A percentile compares a stretch with the other conserved stretches of the same genome.
Conservation (phyloP, 2,113 vertebrate species). For the Podarcis raffonei region DNA sequence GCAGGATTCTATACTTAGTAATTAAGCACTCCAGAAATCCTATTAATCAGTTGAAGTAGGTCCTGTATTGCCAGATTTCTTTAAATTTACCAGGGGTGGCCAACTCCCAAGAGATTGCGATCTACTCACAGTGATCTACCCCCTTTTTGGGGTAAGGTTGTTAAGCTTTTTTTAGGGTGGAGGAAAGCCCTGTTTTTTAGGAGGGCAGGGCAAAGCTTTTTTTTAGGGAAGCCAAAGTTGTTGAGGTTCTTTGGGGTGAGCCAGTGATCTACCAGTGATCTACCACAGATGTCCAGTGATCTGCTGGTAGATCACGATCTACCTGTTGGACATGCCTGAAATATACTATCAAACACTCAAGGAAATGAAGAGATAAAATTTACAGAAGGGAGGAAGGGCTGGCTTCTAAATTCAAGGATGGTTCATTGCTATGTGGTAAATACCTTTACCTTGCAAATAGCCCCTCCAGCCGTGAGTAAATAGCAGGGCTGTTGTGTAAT, state of each 20-base stretch:
- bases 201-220: no score
- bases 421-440: neutral
- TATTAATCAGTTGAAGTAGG: neutral
- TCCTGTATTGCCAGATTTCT: neutral
- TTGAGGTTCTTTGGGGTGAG: no score
- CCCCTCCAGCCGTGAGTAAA: neutral
- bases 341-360: neutral
- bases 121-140: no score
- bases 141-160: no score
- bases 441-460: neutral
- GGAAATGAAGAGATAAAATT: neutral
- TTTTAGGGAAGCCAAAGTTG: no score
- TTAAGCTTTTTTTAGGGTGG: no score
- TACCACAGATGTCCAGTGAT: no score
- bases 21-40: neutral
- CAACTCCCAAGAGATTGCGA: no score
- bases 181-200: no score
- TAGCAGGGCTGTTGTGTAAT: conserved; percentile 13
- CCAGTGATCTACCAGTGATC: no score
- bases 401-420: neutral
- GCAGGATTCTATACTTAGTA: neutral
- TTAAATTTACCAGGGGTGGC: neutral
- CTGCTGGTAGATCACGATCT: no score
- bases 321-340: no score
- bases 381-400: neutral